These are phyloP conservation scores for Channa argus DNA, from an alignment of 2,113 vertebrate genomes.

Conservation along the genomic window DNA sequence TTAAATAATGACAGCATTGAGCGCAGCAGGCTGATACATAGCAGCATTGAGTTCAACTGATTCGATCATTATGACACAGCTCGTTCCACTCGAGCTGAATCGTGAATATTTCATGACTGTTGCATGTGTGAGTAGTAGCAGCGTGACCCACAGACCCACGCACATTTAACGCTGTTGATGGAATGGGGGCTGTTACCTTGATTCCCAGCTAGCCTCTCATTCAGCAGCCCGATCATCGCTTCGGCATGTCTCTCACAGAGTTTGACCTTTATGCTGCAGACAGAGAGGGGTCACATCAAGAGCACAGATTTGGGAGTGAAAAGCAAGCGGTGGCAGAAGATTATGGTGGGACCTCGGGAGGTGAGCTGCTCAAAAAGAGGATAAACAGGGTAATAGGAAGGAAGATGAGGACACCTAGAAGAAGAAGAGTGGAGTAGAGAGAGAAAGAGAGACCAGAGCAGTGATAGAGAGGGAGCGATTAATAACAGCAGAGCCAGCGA, in stretches of 20 bases:
- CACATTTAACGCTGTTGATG: conserved; percentile 23
- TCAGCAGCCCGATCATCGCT: conserved; percentile 18
- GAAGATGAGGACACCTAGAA: conserved; percentile 42
- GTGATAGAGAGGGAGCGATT: conserved; percentile 56
- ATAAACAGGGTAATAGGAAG: conserved; percentile 4
- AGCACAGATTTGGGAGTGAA: conserved; percentile 2
- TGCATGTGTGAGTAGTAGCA: conserved; percentile 42
- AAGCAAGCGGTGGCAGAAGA: conserved; percentile 33
- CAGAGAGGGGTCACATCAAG: conserved; percentile 34
- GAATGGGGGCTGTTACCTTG: conserved; percentile 29
- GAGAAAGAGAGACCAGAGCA: conserved; percentile 27
- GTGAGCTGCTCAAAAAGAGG: conserved; percentile 18
- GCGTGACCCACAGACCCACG: conserved; percentile 45
- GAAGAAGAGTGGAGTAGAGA: conserved; percentile 18
- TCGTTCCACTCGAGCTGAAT: conserved; percentile 52
- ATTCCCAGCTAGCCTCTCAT: conserved; percentile 29
- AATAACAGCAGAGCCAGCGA: conserved; percentile 64
- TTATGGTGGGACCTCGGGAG: conserved; percentile 45
- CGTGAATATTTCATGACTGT: conserved; percentile 75
- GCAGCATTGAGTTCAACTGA: conserved; percentile 51
- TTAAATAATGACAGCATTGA: conserved; percentile 49
- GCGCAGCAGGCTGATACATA: conserved; percentile 48
- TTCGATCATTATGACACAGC: conserved; percentile 69
- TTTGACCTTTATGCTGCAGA: conserved; percentile 53
- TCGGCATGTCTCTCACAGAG: not conserved